Evolutionary conservation across 2,888 invertebrate species (phyloP).

Genomic region (Drosophila fulvimacula): DNA sequence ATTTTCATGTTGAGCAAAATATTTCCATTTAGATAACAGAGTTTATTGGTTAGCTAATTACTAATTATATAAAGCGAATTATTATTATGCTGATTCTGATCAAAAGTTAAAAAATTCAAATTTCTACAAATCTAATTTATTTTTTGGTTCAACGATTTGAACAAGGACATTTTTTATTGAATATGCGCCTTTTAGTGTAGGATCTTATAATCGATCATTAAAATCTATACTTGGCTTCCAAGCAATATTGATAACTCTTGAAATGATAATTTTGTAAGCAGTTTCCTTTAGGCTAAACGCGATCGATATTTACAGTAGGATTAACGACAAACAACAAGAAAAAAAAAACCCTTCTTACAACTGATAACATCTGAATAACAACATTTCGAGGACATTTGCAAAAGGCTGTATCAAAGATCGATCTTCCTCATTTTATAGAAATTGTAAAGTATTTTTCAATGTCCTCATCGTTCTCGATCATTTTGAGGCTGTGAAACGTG

Average conservation of each 20-base stretch:
- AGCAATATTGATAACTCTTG: not conserved
- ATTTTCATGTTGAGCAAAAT: not conserved
- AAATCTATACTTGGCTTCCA: conserved; percentile 3
- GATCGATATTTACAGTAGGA: conserved; percentile 21
- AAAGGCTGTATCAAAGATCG: not conserved
- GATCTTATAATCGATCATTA: conserved; percentile 26
- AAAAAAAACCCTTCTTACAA: conserved; percentile 4
- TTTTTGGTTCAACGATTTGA: not conserved
- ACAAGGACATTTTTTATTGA: conserved; percentile 1
- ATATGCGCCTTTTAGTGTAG: not conserved
- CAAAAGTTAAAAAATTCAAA: not conserved
- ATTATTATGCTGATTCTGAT: not conserved
- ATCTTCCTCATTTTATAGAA: conserved; percentile 28
- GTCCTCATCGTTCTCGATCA: conserved; percentile 78
- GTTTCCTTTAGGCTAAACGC: not conserved
- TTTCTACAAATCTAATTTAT: not conserved
- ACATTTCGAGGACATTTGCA: conserved; percentile 15
- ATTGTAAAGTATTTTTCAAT: conserved; percentile 79
- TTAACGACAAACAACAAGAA: conserved; percentile 10
- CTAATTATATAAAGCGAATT: not conserved
- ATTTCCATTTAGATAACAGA: not conserved
- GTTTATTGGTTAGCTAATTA: not conserved
- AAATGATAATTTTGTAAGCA: conserved; percentile 1
- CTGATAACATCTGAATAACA: conserved; percentile 25
- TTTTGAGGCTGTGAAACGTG: conserved; percentile 75